Percentiles rank a stretch among this genome's conserved stretches.
phyloP scores from a whole-genome alignment of 2,888 invertebrate genomes.

The Carpatolechia fugitivella region DNA sequence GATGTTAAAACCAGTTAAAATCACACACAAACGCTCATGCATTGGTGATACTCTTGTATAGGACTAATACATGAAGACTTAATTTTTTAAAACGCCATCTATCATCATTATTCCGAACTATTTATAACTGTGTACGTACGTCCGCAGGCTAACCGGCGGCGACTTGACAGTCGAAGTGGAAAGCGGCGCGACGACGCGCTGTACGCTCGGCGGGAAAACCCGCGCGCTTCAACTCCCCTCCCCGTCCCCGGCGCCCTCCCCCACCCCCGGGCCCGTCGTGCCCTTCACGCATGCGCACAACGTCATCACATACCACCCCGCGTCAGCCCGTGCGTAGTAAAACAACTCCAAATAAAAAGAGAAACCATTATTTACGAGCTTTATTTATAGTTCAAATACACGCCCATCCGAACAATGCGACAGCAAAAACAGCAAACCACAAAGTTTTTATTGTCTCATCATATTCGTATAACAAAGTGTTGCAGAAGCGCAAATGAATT shows the following conservation, averaged over 20 bases:
- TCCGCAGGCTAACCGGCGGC: constrained; percentile 81
- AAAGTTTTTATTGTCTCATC: too few relatives aligned
- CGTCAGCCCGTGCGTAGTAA: constrained; percentile 57
- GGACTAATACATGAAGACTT: too few relatives aligned
- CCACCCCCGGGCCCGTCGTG: constrained; percentile 28
- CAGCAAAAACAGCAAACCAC: too few relatives aligned
- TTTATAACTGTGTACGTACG: background rate
- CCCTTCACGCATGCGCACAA: constrained; percentile 75
- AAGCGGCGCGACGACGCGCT: constrained; percentile 86
- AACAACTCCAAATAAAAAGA: background rate
- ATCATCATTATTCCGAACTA: too few relatives aligned
- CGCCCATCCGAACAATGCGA: too few relatives aligned
- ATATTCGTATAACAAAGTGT: too few relatives aligned
- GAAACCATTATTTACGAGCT: too few relatives aligned
- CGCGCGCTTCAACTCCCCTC: constrained; percentile 66
- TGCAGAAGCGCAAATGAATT: background rate
- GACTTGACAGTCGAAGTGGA: constrained; percentile 87
- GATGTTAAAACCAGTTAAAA: too few relatives aligned
- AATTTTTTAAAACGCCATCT: too few relatives aligned
- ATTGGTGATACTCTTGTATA: too few relatives aligned
- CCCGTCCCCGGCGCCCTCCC: constrained; percentile 23
- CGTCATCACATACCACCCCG: constrained; percentile 75
- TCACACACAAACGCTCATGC: too few relatives aligned
- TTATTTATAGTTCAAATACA: too few relatives aligned
- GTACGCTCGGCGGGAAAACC: constrained; percentile 91